Evolutionary conservation across 2,797 vertebrate genomes (phyloP), one percentile per base, ranked within the genome.

Genomic region (Poliocrania exsul): DNA sequence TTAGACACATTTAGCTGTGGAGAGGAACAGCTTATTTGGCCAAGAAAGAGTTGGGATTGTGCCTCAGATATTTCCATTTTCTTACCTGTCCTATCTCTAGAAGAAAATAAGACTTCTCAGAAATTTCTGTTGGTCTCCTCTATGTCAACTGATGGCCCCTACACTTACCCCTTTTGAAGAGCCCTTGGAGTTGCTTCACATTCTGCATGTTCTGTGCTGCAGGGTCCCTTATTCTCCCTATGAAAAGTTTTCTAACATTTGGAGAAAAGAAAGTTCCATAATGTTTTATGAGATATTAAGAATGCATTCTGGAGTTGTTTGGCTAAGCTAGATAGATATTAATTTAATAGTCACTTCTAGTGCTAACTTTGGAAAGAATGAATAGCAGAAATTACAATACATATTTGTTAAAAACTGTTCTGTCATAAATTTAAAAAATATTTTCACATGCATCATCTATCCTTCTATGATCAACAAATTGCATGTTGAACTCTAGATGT

Each of bases 121-220:
- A 74, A 85, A 61, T 24, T 81, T 28, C 18, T 14, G 10, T 57
- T 18, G 42, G 25, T 23, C 28, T 65, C 9, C 31, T 58, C 20
- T 6, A 20, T 47, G 46, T 60, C 4, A 64, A 24, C 5, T 69
- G 0, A 4, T n/a, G 8, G 8, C 3, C 2, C 1, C 11, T 57
- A 16, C 6, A 49, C 6, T 53, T 57, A 10, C 0, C 4, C 1
- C 6, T 57, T 83, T 69, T 26, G 24, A 84, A 56, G 4, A 64
- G 5, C 2, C 8, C 31, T 72, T 56, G 19, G 18, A 64, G 7
- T 16, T 37, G 5, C 47, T 24, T 65, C 33, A 56, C 14, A n/a
- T 56, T 42, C 28, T 51, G 4, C 16, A n/a, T 21, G 13, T n/a
- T 81, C 25, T 77, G 8, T 77, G 10, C 18, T 77, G 9, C 18